Percentiles rank a stretch among this genome's conserved stretches.
These are phyloP conservation scores for Piaya cayana DNA, from an alignment of 2,113 vertebrate genomes.

Conservation along the genomic window DNA sequence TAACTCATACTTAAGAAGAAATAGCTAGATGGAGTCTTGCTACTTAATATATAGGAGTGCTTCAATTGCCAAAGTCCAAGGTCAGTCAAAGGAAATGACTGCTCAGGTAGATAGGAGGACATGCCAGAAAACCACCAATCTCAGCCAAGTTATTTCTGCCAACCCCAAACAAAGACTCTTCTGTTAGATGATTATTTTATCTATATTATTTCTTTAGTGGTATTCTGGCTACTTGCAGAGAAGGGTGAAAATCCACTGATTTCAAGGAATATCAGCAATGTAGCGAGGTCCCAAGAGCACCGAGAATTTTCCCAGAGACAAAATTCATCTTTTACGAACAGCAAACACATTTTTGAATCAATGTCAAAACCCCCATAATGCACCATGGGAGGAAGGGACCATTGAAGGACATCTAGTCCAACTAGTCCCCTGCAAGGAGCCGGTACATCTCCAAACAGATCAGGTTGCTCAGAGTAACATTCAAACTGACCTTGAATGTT, in stretches of 20 bases:
- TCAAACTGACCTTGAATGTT: not conserved
- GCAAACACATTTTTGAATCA: not conserved
- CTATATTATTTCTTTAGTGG: not conserved
- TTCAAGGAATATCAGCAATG: not conserved
- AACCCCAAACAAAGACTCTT: not conserved
- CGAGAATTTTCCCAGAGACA: not conserved
- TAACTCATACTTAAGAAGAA: not conserved
- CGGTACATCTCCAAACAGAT: not conserved
- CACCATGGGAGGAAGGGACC: rapidly evolving
- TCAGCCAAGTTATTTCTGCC: not conserved
- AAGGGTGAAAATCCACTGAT: not conserved
- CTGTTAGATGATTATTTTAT: not conserved
- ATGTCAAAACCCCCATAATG: not conserved
- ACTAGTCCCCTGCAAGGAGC: not conserved
- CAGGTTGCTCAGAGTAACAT: not conserved
- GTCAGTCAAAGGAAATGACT: not conserved
- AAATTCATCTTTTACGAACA: not conserved
- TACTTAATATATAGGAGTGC: not conserved
- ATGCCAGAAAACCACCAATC: not conserved
- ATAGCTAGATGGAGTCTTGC: not conserved
- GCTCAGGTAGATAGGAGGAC: not conserved
- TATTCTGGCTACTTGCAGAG: not conserved
- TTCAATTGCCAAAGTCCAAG: constrained; percentile 39
- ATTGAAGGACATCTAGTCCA: not conserved
- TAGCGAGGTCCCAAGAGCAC: not conserved